Base-by-base conservation (phyloP, 1,140 invertebrate genomes). In the Trinorchestia longiramus region DNA sequence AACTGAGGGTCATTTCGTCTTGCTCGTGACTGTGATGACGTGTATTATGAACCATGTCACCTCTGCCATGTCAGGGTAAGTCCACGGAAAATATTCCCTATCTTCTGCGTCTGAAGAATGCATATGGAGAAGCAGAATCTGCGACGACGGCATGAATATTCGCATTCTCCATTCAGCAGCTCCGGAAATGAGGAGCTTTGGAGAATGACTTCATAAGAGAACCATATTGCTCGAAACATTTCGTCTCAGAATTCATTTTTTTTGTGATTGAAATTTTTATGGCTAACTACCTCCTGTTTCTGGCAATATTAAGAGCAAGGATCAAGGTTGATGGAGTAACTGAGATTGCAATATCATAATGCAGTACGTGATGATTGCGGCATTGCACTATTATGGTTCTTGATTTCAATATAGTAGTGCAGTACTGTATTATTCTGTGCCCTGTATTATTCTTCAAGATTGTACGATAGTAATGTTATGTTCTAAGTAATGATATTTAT, bases 161-260 rank as follows among this genome's bases (percentile, higher is more conserved):
- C 62, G 62, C 62, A 77, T 77, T 77, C 62, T 36, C 62, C 62
- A 77, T 77, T 77, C 62, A 77, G 15, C 62, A 77, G 62, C 62
- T 28, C 62, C 8, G 28, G 62, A 77, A 77, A 77, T 77, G 62
- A 77, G 62, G 62, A 36, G 62, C 62, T 77, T 77, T 77, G 36
- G 62, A 36, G 62, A 77, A 77, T 77, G 62, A 77, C 62, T 77
- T 77, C 62, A 77, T 77, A 77, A 77, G 62, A 77, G 62, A 77
- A 77, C 62, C 62, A 77, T 77, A 77, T 77, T 77, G 62, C 62
- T 23, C 11, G 62, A 77, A 77, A 77, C 62, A 77, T 77, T 77
- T 77, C 62, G 28, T 77, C 62, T 77, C 62, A 77, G 62, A 77
- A 77, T 77, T 77, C 62, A 77, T 77, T 77, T 77, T 36, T 53